These are phyloP conservation scores for Pseudorectes ferrugineus DNA, from an alignment of 2,113 vertebrate genomes.

Conservation along the genomic window DNA sequence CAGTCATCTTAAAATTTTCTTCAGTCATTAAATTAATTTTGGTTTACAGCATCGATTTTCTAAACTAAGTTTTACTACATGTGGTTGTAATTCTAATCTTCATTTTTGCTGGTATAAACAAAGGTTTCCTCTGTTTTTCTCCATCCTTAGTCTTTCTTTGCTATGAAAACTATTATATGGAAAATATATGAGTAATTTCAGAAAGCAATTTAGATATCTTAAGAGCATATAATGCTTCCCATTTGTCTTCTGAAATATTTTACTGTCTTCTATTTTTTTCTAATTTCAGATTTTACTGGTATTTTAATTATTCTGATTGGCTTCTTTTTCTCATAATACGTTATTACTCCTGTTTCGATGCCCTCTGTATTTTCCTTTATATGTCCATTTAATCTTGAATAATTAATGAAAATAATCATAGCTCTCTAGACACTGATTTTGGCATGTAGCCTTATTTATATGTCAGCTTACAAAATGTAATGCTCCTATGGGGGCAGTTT, in stretches of 20 bases:
- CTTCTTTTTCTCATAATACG: neutral
- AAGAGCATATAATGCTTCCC: neutral
- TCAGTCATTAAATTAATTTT: neutral
- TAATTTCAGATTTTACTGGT: neutral
- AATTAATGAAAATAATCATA: constrained; percentile 14
- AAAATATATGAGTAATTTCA: neutral
- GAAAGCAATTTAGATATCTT: neutral
- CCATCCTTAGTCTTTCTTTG: neutral
- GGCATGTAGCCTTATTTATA: neutral
- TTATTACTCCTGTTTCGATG: neutral
- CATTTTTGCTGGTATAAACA: neutral
- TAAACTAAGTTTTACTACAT: neutral
- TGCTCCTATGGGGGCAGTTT: neutral
- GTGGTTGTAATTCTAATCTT: neutral
- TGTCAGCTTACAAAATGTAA: neutral
- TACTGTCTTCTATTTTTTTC: neutral
- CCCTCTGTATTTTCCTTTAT: neutral
- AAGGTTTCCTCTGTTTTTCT: neutral
- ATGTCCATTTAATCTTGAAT: constrained; percentile 10
- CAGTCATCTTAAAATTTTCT: neutral
- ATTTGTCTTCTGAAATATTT: neutral
- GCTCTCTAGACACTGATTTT: constrained; percentile 3
- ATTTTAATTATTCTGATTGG: neutral
- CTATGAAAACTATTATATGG: neutral
- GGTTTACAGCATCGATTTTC: neutral